Conservation (phyloP, 2,888 invertebrate species). For the Plebejus melissa region DNA sequence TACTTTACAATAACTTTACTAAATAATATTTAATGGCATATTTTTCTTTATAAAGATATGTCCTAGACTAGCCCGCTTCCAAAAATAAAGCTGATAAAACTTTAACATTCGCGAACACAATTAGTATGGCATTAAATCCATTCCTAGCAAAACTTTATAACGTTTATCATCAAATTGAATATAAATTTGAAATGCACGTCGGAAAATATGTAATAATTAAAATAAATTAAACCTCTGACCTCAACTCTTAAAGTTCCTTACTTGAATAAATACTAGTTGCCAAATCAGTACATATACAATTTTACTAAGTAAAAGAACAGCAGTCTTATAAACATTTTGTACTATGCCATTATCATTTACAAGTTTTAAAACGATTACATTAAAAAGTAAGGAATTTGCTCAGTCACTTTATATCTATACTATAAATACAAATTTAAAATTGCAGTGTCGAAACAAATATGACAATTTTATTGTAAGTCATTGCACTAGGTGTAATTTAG, state of each 20-base stretch:
- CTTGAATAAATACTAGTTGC: not conserved
- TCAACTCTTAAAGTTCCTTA: not conserved
- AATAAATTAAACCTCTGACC: not conserved
- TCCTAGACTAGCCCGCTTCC: not conserved
- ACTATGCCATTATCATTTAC: not conserved
- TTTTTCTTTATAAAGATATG: not conserved
- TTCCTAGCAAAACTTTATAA: too few relatives aligned
- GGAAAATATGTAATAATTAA: not conserved
- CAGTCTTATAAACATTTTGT: conserved; percentile 14
- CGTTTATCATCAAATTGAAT: not conserved
- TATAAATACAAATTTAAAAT: conserved; percentile 30
- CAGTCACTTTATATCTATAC: conserved; percentile 31
- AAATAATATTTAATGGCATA: conserved; percentile 7
- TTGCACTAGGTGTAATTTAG: conserved; percentile 25
- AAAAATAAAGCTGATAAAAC: not conserved
- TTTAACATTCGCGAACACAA: not conserved
- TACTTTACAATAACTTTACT: not conserved
- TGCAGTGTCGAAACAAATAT: conserved; percentile 22
- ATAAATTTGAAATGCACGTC: not conserved
- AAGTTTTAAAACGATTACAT: conserved; percentile 15
- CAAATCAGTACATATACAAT: conserved; percentile 7
- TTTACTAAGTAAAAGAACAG: conserved; percentile 9
- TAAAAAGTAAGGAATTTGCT: conserved; percentile 32
- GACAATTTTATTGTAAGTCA: conserved; percentile 29
- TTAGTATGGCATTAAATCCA: too few relatives aligned